Percentiles rank a stretch among this genome's conserved stretches.
phyloP scores from a whole-genome alignment of 2,888 invertebrate genomes.

The Diadegma fenestrale region DNA sequence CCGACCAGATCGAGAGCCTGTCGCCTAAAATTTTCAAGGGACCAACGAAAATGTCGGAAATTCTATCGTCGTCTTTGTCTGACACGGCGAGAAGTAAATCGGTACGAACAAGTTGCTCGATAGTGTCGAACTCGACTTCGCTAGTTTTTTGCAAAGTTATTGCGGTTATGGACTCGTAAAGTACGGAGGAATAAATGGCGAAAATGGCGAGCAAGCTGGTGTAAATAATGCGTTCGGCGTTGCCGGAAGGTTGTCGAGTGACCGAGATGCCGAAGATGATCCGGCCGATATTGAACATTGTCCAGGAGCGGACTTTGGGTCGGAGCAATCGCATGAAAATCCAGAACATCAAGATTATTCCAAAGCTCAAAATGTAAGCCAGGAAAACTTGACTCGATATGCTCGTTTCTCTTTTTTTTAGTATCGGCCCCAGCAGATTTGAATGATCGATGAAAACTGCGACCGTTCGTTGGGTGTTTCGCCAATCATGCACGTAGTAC shows the following conservation, averaged over 20 bases:
- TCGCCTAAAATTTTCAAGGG: constrained; percentile 42
- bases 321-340: no score
- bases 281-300: constrained; percentile 41
- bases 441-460: constrained; percentile 23
- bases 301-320: neutral
- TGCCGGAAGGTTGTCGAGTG: neutral
- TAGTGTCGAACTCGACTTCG: constrained; percentile 40
- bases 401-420: neutral
- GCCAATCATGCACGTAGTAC: neutral
- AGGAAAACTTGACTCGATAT: neutral
- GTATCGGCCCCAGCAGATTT: constrained; percentile 64
- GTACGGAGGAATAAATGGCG: constrained; percentile 29
- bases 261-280: constrained; percentile 58
- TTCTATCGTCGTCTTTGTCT: constrained; percentile 10
- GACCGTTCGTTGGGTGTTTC: constrained; percentile 23
- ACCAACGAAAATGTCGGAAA: constrained; percentile 6
- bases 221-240: constrained; percentile 59
- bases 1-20: constrained; percentile 17
- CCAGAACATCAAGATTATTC: constrained; percentile 19
- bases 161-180: constrained; percentile 62
- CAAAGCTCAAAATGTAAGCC: constrained; percentile 17
- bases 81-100: constrained; percentile 43
- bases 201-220: constrained; percentile 56
- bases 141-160: constrained; percentile 24
- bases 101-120: constrained; percentile 63